A percentile compares a stretch with the other conserved stretches of the same genome.
These are phyloP conservation scores for Hydrozoanthus gracilis DNA, from an alignment of 92 coral and sea anemone genomes.

Conservation along the genomic window DNA sequence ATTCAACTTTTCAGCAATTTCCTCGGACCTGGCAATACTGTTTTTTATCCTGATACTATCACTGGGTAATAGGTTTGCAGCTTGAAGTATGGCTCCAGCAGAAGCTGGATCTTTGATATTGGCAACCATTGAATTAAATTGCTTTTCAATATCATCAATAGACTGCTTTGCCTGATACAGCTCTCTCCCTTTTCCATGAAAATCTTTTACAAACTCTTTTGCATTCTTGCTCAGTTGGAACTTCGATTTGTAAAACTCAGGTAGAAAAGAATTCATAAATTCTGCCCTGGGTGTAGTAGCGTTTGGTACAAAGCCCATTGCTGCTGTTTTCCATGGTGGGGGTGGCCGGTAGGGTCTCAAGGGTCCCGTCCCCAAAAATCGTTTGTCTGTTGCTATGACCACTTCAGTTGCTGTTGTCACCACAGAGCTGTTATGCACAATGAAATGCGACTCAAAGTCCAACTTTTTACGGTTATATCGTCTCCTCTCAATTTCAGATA, in stretches of 20 bases:
- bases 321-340: background rate
- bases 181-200: too few species aligned
- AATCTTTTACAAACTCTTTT: slow-evolving; percentile 58
- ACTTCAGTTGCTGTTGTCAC: too few species aligned
- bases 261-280: slow-evolving; percentile 63
- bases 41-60: slow-evolving; percentile 53
- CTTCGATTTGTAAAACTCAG: slow-evolving; percentile 71
- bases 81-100: slow-evolving; percentile 55
- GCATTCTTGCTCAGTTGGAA: slow-evolving; percentile 54
- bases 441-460: slow-evolving; percentile 21
- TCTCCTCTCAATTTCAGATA: slow-evolving; percentile 63
- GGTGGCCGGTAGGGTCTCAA: too few species aligned
- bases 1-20: slow-evolving; percentile 31
- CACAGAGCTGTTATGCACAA: too few species aligned
- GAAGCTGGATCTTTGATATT: slow-evolving; percentile 64
- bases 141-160: slow-evolving; percentile 55
- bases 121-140: slow-evolving; percentile 46
- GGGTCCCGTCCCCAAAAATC: too few species aligned
- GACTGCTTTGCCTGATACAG: too few species aligned
- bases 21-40: slow-evolving; percentile 25
- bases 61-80: slow-evolving; percentile 49
- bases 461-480: slow-evolving; percentile 60
- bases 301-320: slow-evolving; percentile 60
- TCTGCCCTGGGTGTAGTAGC: slow-evolving; percentile 57
- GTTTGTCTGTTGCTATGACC: too few species aligned